A percentile compares a stretch with the other conserved stretches of the same genome.
phyloP scores from a whole-genome alignment of 30 jellyfish, hydroid and myxozoan genomes.

The Mastigias papua region DNA sequence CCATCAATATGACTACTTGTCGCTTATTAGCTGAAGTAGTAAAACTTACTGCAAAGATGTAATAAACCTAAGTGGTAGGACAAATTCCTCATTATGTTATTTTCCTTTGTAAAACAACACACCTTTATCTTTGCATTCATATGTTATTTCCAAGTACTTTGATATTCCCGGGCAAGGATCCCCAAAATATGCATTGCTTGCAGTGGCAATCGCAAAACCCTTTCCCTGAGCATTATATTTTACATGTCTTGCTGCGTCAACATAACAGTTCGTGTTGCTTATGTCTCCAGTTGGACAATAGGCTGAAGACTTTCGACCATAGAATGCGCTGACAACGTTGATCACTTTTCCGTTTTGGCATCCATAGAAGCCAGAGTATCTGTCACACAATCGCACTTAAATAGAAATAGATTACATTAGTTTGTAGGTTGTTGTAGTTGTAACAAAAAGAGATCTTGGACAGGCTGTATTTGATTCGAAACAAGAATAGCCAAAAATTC shows the following conservation, averaged over 20 bases:
- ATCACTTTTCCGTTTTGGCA: slow-evolving; percentile 46
- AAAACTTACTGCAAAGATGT: too few relatives aligned
- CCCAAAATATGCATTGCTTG: slow-evolving; percentile 11
- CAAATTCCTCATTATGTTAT: too few relatives aligned
- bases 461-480: too few relatives aligned
- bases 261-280: slow-evolving; percentile 38
- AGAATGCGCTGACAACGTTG: slow-evolving; percentile 39
- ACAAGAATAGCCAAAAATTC: too few relatives aligned
- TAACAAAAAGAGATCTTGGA: too few relatives aligned
- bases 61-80: too few relatives aligned
- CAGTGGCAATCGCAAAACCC: neutral
- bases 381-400: too few relatives aligned
- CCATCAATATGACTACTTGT: too few relatives aligned
- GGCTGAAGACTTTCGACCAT: slow-evolving; percentile 39
- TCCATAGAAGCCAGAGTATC: slow-evolving; percentile 15
- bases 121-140: slow-evolving; percentile 34
- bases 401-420: too few relatives aligned
- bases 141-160: slow-evolving; percentile 27
- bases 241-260: slow-evolving; percentile 8
- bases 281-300: slow-evolving; percentile 36
- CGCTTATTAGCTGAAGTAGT: too few relatives aligned
- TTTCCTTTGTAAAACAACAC: neutral
- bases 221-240: slow-evolving; percentile 15
- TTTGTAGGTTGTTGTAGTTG: too few relatives aligned
- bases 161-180: slow-evolving; percentile 71